Evolutionary conservation across 2,888 invertebrate genomes (phyloP).

Genomic region (Tachina lurida): DNA sequence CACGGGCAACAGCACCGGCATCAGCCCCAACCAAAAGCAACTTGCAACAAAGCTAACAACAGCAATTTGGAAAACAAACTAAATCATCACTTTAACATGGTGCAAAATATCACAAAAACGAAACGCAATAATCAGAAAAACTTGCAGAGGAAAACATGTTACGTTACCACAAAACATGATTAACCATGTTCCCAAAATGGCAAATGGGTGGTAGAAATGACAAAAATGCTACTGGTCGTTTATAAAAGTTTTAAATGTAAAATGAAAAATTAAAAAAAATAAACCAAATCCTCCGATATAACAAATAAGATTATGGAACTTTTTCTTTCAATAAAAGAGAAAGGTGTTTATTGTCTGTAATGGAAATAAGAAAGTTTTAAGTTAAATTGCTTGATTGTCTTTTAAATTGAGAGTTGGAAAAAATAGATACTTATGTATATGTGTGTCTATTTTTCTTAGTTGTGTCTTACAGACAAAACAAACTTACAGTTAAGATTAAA

Average conservation of each 20-base stretch:
- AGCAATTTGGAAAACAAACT: constrained; percentile 59
- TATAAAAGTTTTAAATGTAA: constrained; percentile 33
- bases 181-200: constrained; percentile 61
- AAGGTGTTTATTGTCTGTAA: constrained; percentile 13
- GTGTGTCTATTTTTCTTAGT: too few relatives aligned
- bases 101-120: constrained; percentile 1
- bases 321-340: constrained; percentile 6
- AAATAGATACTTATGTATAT: background rate
- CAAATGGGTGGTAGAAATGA: constrained; percentile 15
- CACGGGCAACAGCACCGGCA: constrained; percentile 3
- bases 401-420: background rate
- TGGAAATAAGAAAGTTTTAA: constrained; percentile 36
- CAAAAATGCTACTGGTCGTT: constrained; percentile 40
- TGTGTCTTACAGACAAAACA: background rate
- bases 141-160: constrained; percentile 53
- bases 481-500: background rate
- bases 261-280: constrained; percentile 20
- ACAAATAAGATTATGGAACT: constrained; percentile 29
- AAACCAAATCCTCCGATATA: background rate
- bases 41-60: constrained; percentile 45
- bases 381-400: constrained; percentile 37
- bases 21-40: constrained; percentile 33
- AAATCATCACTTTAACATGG: constrained; percentile 67
- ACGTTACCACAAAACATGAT: constrained; percentile 71
- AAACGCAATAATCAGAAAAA: constrained; percentile 1